These are phyloP conservation scores for Hemicordylus capensis DNA, from an alignment of 2,113 vertebrate genomes.

Conservation along the genomic window DNA sequence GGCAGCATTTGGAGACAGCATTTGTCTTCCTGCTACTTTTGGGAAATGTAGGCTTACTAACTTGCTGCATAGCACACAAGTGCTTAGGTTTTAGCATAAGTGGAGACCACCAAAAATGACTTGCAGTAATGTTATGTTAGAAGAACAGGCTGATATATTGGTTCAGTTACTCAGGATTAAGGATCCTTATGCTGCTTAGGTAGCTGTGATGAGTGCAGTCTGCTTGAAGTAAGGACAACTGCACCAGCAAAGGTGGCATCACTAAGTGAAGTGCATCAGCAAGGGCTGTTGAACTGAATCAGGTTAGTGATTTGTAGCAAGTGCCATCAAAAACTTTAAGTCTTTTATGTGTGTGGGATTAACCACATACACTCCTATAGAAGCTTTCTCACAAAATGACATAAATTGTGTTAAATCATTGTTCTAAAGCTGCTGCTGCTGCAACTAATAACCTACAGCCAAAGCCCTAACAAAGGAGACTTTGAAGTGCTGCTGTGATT, in stretches of 20 bases:
- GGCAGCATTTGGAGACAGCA: not conserved
- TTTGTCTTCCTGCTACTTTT: not conserved
- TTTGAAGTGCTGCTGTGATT: not conserved
- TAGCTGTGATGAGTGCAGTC: not conserved
- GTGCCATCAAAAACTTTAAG: not conserved
- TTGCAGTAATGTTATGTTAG: not conserved
- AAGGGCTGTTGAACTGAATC: constrained; percentile 14
- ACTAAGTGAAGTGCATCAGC: not conserved
- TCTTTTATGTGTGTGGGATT: not conserved
- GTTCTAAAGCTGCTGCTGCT: not conserved
- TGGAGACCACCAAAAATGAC: not conserved
- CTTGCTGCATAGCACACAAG: not conserved
- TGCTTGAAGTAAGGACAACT: not conserved
- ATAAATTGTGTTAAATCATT: not conserved
- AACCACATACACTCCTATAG: not conserved
- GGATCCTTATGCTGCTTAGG: not conserved
- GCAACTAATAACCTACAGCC: not conserved
- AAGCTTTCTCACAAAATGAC: not conserved
- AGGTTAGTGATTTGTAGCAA: not conserved
- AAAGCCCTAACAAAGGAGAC: not conserved
- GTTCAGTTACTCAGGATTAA: not conserved
- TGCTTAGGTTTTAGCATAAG: not conserved
- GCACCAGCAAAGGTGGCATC: not conserved
- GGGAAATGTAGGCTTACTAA: not conserved
- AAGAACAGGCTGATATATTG: not conserved